Evolutionary conservation across 2,113 vertebrate species (phyloP), one percentile per base, ranked within the genome.

Genomic region (Monarcha castaneiventris): DNA sequence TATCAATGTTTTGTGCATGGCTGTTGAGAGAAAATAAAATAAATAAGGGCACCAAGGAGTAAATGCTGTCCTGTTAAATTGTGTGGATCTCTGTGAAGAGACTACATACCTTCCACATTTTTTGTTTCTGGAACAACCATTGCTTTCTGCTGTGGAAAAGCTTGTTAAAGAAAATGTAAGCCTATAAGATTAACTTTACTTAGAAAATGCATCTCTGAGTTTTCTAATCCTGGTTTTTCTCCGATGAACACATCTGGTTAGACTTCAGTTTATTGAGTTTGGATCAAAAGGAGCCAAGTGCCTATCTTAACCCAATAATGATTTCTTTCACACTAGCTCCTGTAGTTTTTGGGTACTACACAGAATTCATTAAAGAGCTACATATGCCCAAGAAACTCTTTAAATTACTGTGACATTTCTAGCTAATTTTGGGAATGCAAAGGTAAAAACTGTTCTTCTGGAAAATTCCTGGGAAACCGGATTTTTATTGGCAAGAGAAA

Each of bases 11-110:
- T 87, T 89, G 20, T 89, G 51, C 18, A 7, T 80, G 43, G 27
- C n/a, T 80, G 25, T 71, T 69, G 48, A 86, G 21, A 84, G 85
- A 85, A 92, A 83, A 71, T 63, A 90, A 93, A 90, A 87, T 61
- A 91, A 82, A 84, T 75, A 55, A 84, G 71, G 69, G 25, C 67
- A 83, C 30, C 52, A 55, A 48, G 30, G 54, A 87, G 54, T 48
- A 78, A 84, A 56, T 2, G 1, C 13, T 62, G 16, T 82, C 18
- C 51, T 73, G 10, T 52, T 87, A 81, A 78, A 22, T 32, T 90
- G 26, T 73, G 49, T 73, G 33, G 16, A 22, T 89, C 25, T 71
- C 68, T 87, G 37, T 44, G 54, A 82, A 66, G 37, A 73, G 55
- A 59, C 20, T 75, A 59, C 7, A 0, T 73, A 43, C 39, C 30